phyloP scores from a whole-genome alignment of 2,888 invertebrate species.

The Ormyrus nitidulus region DNA sequence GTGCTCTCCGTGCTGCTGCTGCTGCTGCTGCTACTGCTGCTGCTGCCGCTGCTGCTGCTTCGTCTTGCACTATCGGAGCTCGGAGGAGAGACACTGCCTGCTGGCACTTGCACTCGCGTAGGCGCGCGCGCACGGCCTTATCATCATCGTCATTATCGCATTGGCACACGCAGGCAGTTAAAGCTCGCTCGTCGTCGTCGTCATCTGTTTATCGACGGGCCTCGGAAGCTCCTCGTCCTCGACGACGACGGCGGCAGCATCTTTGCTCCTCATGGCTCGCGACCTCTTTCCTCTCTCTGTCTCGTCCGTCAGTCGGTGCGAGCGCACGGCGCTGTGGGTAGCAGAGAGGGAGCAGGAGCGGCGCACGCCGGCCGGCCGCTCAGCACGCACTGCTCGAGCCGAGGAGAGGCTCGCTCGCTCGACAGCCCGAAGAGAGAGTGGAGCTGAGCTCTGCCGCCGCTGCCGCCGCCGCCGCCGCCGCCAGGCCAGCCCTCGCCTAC shows the following conservation, averaged over 20 bases:
- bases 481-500: conserved; percentile 35
- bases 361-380: conserved; percentile 72
- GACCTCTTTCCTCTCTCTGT: not conserved
- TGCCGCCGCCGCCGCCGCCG: not conserved
- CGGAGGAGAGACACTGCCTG: not conserved
- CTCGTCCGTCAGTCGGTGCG: not conserved
- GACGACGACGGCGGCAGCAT: not conserved
- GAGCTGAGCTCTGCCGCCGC: not conserved
- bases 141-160: no score
- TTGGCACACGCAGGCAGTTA: no score
- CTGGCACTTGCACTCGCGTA: not conserved
- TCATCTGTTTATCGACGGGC: no score
- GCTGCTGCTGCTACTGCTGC: not conserved
- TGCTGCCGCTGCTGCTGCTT: not conserved
- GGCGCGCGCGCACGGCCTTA: no score
- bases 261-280: not conserved
- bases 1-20: conserved; percentile 14
- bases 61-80: not conserved
- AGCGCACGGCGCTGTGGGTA: no score
- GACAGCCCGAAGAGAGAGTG: conserved; percentile 1
- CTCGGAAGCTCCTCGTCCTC: no score
- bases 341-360: conserved; percentile 25
- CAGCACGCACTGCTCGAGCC: conserved; percentile 67
- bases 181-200: no score
- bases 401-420: not conserved